Evolutionary conservation across 2,888 invertebrate genomes (phyloP).

Genomic region (Serripes groenlandicus): DNA sequence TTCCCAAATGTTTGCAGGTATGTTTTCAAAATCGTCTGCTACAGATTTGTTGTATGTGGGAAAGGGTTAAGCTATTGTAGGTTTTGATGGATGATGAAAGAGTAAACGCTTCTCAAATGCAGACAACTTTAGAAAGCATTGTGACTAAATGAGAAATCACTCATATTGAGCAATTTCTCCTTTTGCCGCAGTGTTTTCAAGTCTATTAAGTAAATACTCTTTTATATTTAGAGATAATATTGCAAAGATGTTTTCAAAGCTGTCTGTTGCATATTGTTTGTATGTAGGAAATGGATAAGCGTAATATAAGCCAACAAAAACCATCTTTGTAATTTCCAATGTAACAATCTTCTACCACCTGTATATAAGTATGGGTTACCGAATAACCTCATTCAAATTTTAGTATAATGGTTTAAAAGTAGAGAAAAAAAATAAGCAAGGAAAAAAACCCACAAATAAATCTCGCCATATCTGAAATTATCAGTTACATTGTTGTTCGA

Average conservation of each 20-base stretch:
- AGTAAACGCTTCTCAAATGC: no score
- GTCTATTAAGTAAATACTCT: no score
- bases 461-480: not conserved
- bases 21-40: no score
- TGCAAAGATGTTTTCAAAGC: not conserved
- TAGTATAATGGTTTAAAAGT: not conserved
- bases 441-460: not conserved
- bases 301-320: not conserved
- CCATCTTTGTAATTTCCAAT: conserved; percentile 12
- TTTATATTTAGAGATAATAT: no score
- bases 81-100: no score
- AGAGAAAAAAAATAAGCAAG: not conserved
- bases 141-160: not conserved
- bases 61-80: no score
- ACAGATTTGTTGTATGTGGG: no score
- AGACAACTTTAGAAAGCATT: no score
- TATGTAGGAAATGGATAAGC: not conserved
- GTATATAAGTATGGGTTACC: conserved; percentile 8
- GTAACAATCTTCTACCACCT: conserved; percentile 9
- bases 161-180: not conserved
- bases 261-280: not conserved
- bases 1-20: no score
- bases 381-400: not conserved
- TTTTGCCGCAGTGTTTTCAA: no score
- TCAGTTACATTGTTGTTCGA: conserved; percentile 18